A percentile compares a stretch with the other conserved stretches of the same genome.
Evolutionary conservation across 2,888 invertebrate species (phyloP).

Genomic region (Tinea semifulvella): DNA sequence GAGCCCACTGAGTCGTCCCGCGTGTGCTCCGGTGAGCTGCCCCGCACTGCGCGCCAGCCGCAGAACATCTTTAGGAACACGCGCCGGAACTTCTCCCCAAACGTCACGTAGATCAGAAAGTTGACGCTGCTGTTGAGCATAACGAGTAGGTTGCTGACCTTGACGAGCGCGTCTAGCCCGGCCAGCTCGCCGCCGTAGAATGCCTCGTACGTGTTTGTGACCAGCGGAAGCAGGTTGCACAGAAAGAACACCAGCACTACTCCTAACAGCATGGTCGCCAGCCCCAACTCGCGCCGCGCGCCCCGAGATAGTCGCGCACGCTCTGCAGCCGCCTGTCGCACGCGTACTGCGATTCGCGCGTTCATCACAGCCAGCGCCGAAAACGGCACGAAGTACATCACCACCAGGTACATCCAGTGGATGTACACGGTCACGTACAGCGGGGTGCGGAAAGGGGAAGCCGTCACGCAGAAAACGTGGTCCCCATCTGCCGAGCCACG

Average conservation of each 20-base stretch:
- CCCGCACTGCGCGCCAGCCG: constrained; percentile 63
- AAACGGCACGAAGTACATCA: constrained; percentile 95
- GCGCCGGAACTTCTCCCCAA: constrained; percentile 95
- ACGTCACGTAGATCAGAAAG: constrained; percentile 97
- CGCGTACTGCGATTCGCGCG: constrained; percentile 89
- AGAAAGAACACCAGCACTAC: constrained; percentile 95
- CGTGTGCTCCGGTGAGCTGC: constrained; percentile 67
- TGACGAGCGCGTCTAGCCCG: constrained; percentile 72
- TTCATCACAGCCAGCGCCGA: constrained; percentile 88
- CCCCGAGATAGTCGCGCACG: constrained; percentile 88
- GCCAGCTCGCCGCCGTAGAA: constrained; percentile 60
- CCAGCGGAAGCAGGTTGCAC: constrained; percentile 88
- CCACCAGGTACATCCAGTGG: constrained; percentile 92
- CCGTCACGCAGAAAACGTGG: constrained; percentile 74
- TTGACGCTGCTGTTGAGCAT: constrained; percentile 98
- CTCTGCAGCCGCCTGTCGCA: constrained; percentile 88
- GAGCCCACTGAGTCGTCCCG: constrained; percentile 87
- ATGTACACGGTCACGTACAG: constrained; percentile 88
- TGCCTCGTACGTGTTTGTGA: constrained; percentile 87
- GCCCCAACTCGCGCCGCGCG: constrained; percentile 90
- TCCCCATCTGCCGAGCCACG: constrained; percentile 60
- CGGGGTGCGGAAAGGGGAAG: constrained; percentile 75
- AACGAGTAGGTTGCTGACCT: constrained; percentile 89
- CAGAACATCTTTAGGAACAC: constrained; percentile 85
- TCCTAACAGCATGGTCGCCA: constrained; percentile 94